A percentile compares a stretch with the other conserved stretches of the same genome.
Evolutionary conservation across 92 coral and sea anemone genomes (phyloP).

Genomic region (Zoanthus solanderi): DNA sequence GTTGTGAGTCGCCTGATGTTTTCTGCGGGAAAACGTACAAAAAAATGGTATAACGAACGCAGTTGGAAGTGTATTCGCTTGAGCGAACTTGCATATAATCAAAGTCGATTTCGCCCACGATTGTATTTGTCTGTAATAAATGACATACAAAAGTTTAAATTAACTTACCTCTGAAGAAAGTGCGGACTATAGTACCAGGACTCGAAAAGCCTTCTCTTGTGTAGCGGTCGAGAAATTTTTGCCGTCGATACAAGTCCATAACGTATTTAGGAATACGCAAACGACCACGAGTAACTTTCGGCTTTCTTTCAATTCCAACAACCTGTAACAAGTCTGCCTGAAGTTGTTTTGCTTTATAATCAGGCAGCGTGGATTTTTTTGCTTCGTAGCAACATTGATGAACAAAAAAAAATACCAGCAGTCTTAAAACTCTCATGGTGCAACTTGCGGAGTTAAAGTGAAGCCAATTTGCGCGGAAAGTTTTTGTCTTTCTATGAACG

Average conservation of each 20-base stretch:
- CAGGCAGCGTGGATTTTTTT: conserved; percentile 16
- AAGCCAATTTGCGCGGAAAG: background rate
- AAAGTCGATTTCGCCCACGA: conserved; percentile 18
- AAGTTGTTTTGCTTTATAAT: conserved; percentile 63
- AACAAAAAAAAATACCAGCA: background rate
- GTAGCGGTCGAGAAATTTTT: conserved; percentile 77
- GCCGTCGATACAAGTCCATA: conserved; percentile 79
- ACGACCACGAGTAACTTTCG: conserved; percentile 78
- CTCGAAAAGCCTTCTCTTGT: conserved; percentile 67
- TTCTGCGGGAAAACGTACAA: conserved; percentile 24
- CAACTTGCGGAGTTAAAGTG: background rate
- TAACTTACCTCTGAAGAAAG: conserved; percentile 86
- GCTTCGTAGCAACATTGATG: conserved; percentile 45
- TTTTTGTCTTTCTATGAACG: background rate
- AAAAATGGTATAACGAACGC: conserved; percentile 8
- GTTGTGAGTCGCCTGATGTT: conserved; percentile 61
- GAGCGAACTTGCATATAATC: conserved; percentile 51
- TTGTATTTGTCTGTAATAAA: conserved; percentile 22
- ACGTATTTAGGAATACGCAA: conserved; percentile 87
- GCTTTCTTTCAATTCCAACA: conserved; percentile 82
- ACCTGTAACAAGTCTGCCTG: conserved; percentile 82
- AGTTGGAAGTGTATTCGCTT: conserved; percentile 44
- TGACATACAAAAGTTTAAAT: conserved; percentile 37
- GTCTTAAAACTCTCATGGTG: conserved; percentile 20
- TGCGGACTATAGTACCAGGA: conserved; percentile 81